Evolutionary conservation across 1,140 invertebrate genomes (phyloP), one percentile per base, ranked within the genome.

Genomic region (Xylocopa sonorina): DNA sequence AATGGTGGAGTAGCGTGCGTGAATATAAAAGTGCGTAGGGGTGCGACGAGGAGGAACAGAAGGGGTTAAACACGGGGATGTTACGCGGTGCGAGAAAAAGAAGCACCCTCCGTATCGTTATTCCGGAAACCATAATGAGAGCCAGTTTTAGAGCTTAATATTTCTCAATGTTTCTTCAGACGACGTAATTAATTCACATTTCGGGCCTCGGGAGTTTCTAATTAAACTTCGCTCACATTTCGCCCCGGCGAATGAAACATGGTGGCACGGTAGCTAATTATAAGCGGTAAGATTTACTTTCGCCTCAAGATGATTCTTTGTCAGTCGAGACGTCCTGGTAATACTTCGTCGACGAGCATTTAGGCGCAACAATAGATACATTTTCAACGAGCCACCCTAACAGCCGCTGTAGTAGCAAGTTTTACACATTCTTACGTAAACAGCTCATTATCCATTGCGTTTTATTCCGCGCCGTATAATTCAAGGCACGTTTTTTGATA

Each of bases 121-220:
- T 72, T 53, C 24, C 16, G 6, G 41, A 29, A 34, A 6, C 50
- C 53, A 53, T 32, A 29, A 48, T 24, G 16, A 18, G 53, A 5
- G 48, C 66, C 18, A 21, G 75, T 43, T 86, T 75, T 72, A 71
- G 51, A 67, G 53, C 72, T 76, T 86, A 81, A 86, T 86, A 86
- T 81, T 86, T 84, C 78, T 78, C 60, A 78, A 84, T 81, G 66
- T 73, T 81, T 78, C 58, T 57, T 53, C n/a, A 7, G 12, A 0
- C 48, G 34, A 6, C 10, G 62, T 68, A 83, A 87, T 87, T 87
- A 86, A 87, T 87, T 86, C 62, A 83, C 78, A 73, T 75, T 50
- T 68, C 72, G 41, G 50, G 29, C n/a, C 34, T 58, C 46, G 48
- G 51, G 78, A 73, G 58, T 79, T 81, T 48, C 55, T 87, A 87